These are phyloP conservation scores for Amazona guildingii DNA, from an alignment of 2,113 vertebrate species.

Conservation along the genomic window DNA sequence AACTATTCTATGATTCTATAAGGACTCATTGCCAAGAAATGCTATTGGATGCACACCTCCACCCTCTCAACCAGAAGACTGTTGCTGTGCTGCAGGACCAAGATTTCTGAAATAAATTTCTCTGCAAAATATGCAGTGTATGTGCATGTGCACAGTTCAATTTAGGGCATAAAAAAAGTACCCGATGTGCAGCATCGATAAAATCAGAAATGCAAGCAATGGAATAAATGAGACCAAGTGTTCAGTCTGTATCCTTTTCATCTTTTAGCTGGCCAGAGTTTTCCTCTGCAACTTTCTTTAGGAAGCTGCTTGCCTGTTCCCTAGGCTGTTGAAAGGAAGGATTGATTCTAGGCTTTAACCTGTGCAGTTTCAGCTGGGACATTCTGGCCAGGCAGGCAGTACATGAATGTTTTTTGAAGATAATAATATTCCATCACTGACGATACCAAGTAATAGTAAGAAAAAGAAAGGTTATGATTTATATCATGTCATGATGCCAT, in stretches of 20 bases:
- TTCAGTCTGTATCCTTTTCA: not conserved
- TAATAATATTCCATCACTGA: not conserved
- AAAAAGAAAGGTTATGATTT: not conserved
- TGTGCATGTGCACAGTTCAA: not conserved
- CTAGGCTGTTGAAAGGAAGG: not conserved
- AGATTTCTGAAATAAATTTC: not conserved
- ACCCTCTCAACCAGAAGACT: not conserved
- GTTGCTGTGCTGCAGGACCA: not conserved
- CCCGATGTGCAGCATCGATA: not conserved
- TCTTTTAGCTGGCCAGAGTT: not conserved
- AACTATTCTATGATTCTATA: not conserved
- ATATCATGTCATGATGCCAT: not conserved
- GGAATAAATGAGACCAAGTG: not conserved
- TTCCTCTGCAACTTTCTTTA: not conserved
- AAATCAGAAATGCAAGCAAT: not conserved
- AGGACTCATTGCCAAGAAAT: not conserved
- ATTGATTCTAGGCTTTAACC: not conserved
- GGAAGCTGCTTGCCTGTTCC: not conserved
- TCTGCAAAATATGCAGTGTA: not conserved
- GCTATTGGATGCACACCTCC: not conserved
- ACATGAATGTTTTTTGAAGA: not conserved
- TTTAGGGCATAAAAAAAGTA: not conserved
- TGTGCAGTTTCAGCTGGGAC: not conserved
- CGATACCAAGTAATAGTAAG: not conserved
- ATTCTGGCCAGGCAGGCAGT: not conserved